Conservation (phyloP, 2,888 invertebrate genomes). For the Octodonta nipae region DNA sequence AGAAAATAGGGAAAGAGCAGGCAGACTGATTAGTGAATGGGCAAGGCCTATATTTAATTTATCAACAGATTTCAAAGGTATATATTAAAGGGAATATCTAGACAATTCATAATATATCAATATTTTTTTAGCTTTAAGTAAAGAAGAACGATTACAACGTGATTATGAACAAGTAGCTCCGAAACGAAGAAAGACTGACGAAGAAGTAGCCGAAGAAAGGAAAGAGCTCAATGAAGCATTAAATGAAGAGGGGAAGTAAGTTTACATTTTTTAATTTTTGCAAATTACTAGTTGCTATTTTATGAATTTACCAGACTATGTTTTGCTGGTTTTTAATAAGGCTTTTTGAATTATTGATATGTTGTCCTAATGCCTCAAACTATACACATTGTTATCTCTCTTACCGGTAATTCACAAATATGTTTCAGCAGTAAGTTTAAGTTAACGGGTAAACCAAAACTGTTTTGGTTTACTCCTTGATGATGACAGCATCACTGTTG, state of each 20-base stretch:
- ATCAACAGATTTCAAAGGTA: slow-evolving; percentile 73
- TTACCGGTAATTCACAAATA: no score
- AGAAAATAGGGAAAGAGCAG: slow-evolving; percentile 78
- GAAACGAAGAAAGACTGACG: slow-evolving; percentile 39
- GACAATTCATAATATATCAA: not conserved
- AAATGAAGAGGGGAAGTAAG: slow-evolving; percentile 46
- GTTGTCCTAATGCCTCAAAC: no score
- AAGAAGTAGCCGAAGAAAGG: slow-evolving; percentile 35
- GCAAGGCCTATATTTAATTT: slow-evolving; percentile 95
- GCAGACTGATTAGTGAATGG: slow-evolving; percentile 92
- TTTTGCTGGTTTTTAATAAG: no score
- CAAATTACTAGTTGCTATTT: no score
- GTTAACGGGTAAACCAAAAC: no score
- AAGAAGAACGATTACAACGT: slow-evolving; percentile 86
- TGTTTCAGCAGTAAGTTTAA: no score
- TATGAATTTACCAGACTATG: no score
- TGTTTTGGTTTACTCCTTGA: no score
- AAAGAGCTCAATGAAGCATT: slow-evolving; percentile 54
- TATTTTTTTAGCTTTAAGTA: slow-evolving; percentile 53
- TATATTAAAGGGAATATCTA: slow-evolving; percentile 3
- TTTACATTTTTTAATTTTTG: no score
- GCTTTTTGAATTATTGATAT: no score
- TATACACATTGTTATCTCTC: no score
- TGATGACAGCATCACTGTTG: no score
- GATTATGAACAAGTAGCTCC: slow-evolving; percentile 79